These are phyloP conservation scores for Sesia bembeciformis DNA, from an alignment of 2,888 invertebrate species.

Conservation along the genomic window DNA sequence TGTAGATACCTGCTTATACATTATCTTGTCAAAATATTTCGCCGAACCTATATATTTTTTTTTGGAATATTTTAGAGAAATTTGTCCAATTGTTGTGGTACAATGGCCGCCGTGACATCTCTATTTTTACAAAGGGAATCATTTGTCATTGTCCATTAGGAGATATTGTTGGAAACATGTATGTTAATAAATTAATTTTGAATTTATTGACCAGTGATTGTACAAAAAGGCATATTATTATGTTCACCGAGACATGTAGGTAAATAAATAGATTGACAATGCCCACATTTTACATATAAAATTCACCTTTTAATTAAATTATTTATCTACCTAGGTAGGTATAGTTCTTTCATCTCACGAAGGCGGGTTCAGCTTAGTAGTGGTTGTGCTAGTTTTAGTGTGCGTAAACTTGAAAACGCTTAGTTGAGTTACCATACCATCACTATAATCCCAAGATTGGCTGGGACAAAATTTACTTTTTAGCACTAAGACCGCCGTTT, in stretches of 20 bases:
- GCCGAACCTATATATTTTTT: conserved; percentile 37
- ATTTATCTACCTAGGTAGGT: too few species aligned
- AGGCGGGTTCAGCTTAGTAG: too few species aligned
- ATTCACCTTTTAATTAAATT: too few species aligned
- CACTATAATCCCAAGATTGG: too few species aligned
- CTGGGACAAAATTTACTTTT: too few species aligned
- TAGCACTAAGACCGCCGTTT: too few species aligned
- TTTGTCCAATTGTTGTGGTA: conserved; percentile 52
- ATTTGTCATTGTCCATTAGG: conserved; percentile 73
- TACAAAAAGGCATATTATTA: background rate
- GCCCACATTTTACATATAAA: too few species aligned
- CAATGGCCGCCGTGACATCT: conserved; percentile 58
- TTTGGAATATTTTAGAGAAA: conserved; percentile 49
- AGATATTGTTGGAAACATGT: conserved; percentile 51
- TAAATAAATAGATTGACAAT: background rate
- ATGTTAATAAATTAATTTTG: background rate
- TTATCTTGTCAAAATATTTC: conserved; percentile 73
- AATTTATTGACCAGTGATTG: conserved; percentile 5
- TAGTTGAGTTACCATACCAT: too few species aligned
- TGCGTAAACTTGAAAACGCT: too few species aligned
- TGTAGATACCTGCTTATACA: conserved; percentile 51
- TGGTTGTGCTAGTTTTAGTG: too few species aligned
- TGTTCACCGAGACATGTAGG: background rate
- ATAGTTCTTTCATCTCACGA: too few species aligned
- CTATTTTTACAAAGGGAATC: conserved; percentile 58